Base-by-base conservation (phyloP, 2,113 vertebrate species). In the Petrocephalus zakoni region DNA sequence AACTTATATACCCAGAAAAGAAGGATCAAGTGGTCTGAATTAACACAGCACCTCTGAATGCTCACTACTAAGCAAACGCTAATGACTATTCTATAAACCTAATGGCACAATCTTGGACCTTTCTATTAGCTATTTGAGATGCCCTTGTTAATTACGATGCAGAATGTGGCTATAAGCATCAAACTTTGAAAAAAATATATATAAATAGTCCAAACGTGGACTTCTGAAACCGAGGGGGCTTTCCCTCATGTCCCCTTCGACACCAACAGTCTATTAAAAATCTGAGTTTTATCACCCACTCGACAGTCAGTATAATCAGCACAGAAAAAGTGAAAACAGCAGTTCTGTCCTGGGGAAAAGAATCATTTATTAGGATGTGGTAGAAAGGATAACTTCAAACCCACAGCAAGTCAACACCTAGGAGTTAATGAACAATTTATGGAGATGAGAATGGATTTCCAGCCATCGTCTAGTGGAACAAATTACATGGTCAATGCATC, bases 401-500 rank as follows among this genome's bases (percentile, higher is more conserved):
- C 10, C 46, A 11, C 29, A n/a, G 55, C 15, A 47, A 72, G 47
- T 47, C 25, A 89, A 81, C 29, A 61, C 21, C 10, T 11, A 49
- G 21, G 49, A 75, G 84, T 25, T 56, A 75, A 86, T 46, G 5
- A n/a, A 89, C 49, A 42, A n/a, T 68, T 81, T 34, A 81, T 56
- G 53, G 13, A 89, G 86, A 51, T 19, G 37, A 87, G 86, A 17
- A 82, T 82, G 11, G 85, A 87, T 87, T 87, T 81, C 52, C 42
- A 22, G 47, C 49, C 85, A 15, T 49, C 17, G 46, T 75, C 64
- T 61, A 34, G 52, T 61, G 53, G 51, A 87, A 89, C 21, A 89
- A 89, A 82, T 89, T 21, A 87, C 86, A 87, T 21, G 55, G 51
- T 87, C 84, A 34, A 82, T 55, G 51, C 52, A 86, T 53, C 82